These are phyloP conservation scores for Gymnothorax reevesii DNA, from an alignment of 2,797 vertebrate genomes.

Conservation along the genomic window DNA sequence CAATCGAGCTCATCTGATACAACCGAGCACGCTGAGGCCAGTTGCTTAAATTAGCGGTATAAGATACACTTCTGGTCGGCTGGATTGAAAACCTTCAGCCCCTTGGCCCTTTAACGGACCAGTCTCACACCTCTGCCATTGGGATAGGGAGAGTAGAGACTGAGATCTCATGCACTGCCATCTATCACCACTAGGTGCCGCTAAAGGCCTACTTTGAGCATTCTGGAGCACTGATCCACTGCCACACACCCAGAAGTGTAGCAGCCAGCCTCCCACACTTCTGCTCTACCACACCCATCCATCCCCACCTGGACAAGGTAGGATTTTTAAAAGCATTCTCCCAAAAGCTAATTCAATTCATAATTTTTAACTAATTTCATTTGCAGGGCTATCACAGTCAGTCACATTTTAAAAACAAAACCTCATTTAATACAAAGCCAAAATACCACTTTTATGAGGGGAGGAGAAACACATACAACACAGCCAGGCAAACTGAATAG, in stretches of 20 bases:
- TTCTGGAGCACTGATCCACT: slow-evolving; percentile 9
- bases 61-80: too few relatives aligned
- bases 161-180: slow-evolving; percentile 50
- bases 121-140: too few relatives aligned
- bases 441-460: background rate
- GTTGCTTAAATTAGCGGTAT: too few relatives aligned
- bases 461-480: background rate
- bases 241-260: background rate
- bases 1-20: too few relatives aligned
- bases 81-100: too few relatives aligned
- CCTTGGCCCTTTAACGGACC: too few relatives aligned
- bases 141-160: background rate
- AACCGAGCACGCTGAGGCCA: too few relatives aligned
- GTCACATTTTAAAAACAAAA: background rate
- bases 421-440: background rate
- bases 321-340: background rate
- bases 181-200: slow-evolving; percentile 93
- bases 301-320: background rate
- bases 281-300: background rate
- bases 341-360: background rate
- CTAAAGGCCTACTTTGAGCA: slow-evolving; percentile 79
- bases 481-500: background rate
- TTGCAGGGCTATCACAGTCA: background rate
- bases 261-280: background rate
- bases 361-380: background rate